Evolutionary conservation across 2,113 vertebrate species (phyloP).

Genomic region (Acanthochromis polyacanthus): DNA sequence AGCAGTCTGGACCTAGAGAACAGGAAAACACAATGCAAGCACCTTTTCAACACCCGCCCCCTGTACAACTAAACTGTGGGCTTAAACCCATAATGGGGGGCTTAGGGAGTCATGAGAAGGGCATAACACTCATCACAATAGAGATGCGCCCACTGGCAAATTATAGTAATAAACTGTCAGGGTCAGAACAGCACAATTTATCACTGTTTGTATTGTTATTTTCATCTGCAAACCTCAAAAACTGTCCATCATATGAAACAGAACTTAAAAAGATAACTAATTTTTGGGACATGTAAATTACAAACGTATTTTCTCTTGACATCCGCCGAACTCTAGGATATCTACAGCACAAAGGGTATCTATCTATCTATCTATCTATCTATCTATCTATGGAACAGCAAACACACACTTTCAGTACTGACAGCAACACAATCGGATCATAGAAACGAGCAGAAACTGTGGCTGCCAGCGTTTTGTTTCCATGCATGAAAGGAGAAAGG

Average conservation of each 20-base stretch:
- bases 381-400: too few relatives aligned
- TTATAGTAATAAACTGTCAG: slow-evolving; percentile 23
- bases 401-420: slow-evolving; percentile 47
- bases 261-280: not conserved
- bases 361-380: too few relatives aligned
- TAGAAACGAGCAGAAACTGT: slow-evolving; percentile 79
- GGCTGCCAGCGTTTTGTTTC: slow-evolving; percentile 78
- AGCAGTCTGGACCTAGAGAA: slow-evolving; percentile 76
- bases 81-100: slow-evolving; percentile 79
- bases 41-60: slow-evolving; percentile 71
- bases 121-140: slow-evolving; percentile 73
- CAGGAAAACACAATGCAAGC: slow-evolving; percentile 80
- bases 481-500: slow-evolving; percentile 74
- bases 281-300: not conserved
- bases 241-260: not conserved
- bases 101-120: slow-evolving; percentile 64
- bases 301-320: not conserved
- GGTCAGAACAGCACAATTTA: not conserved
- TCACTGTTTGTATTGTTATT: not conserved
- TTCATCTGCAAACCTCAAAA: not conserved
- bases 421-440: slow-evolving; percentile 72
- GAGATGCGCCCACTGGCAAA: slow-evolving; percentile 56
- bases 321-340: not conserved
- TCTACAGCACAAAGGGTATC: not conserved
- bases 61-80: slow-evolving; percentile 69